Conservation (phyloP, 2,888 invertebrate genomes). For the Eutolmus rufibarbis region DNA sequence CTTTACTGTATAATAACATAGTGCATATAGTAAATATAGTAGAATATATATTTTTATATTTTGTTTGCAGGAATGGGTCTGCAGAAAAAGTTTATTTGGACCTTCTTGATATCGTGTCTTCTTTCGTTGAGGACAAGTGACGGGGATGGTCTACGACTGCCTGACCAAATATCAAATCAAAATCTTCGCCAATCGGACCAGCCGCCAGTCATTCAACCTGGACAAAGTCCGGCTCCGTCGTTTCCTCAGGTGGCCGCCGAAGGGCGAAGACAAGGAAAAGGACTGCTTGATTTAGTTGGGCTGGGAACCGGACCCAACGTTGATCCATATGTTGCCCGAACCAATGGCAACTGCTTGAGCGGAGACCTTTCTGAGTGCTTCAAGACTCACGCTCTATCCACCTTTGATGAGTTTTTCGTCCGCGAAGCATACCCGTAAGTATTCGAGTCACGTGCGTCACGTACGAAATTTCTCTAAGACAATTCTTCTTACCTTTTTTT, state of each 20-base stretch:
- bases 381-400: slow-evolving; percentile 78
- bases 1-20: not conserved
- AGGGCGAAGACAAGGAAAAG: slow-evolving; percentile 70
- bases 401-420: slow-evolving; percentile 81
- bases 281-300: slow-evolving; percentile 81
- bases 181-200: slow-evolving; percentile 49
- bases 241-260: slow-evolving; percentile 50
- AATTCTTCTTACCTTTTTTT: slow-evolving; percentile 40
- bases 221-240: slow-evolving; percentile 50
- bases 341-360: slow-evolving; percentile 76
- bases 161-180: slow-evolving; percentile 57
- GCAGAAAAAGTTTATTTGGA: slow-evolving; percentile 58
- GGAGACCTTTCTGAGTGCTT: slow-evolving; percentile 88
- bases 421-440: slow-evolving; percentile 66
- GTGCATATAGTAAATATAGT: not conserved
- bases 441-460: not conserved
- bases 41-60: not conserved
- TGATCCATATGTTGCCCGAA: slow-evolving; percentile 79
- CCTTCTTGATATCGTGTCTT: slow-evolving; percentile 65
- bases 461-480: not conserved
- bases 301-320: slow-evolving; percentile 76
- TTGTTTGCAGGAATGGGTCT: slow-evolving; percentile 54
- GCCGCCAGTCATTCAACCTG: slow-evolving; percentile 47
- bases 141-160: slow-evolving; percentile 69
- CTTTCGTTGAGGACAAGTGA: slow-evolving; percentile 69